Percentiles rank a stretch among this genome's conserved stretches.
Evolutionary conservation across 1,140 invertebrate species (phyloP).

Genomic region (Mamestra configurata): DNA sequence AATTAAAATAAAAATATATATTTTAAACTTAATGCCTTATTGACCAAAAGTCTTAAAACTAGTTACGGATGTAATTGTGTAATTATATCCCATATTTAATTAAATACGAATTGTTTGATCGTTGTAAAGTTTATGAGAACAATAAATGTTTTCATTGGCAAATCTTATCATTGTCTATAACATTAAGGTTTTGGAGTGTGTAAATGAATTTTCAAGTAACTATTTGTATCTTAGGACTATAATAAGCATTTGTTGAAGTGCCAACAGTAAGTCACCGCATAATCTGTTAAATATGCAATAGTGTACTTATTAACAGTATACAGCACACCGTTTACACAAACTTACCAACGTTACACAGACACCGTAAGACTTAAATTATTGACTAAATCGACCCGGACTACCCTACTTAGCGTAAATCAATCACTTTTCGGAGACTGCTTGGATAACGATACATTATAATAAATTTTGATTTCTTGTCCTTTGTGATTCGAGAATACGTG

Average conservation of each 20-base stretch:
- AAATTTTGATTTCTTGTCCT: conserved; percentile 4
- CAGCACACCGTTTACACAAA: conserved; percentile 31
- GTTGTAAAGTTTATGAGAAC: conserved; percentile 85
- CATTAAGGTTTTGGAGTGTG: conserved; percentile 62
- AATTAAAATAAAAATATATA: conserved; percentile 86
- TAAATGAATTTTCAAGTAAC: conserved; percentile 59
- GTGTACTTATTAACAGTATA: conserved; percentile 9
- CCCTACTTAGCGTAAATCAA: background rate
- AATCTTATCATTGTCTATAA: conserved; percentile 80
- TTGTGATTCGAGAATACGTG: conserved; percentile 8
- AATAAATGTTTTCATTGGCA: conserved; percentile 76
- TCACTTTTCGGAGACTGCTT: conserved; percentile 17
- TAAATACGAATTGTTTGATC: conserved; percentile 83
- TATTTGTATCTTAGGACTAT: conserved; percentile 62
- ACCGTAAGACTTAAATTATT: conserved; percentile 15
- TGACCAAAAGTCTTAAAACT: conserved; percentile 87
- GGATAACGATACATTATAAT: conserved; percentile 8
- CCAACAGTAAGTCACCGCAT: conserved; percentile 51
- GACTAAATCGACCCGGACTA: background rate
- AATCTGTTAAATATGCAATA: conserved; percentile 22
- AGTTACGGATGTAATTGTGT: conserved; percentile 82
- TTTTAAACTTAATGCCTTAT: conserved; percentile 88
- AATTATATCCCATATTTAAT: conserved; percentile 79
- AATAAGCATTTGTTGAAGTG: conserved; percentile 62
- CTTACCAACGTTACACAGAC: conserved; percentile 14